A percentile compares a stretch with the other conserved stretches of the same genome.
phyloP scores from a whole-genome alignment of 2,797 vertebrate genomes.

The Betta splendens region DNA sequence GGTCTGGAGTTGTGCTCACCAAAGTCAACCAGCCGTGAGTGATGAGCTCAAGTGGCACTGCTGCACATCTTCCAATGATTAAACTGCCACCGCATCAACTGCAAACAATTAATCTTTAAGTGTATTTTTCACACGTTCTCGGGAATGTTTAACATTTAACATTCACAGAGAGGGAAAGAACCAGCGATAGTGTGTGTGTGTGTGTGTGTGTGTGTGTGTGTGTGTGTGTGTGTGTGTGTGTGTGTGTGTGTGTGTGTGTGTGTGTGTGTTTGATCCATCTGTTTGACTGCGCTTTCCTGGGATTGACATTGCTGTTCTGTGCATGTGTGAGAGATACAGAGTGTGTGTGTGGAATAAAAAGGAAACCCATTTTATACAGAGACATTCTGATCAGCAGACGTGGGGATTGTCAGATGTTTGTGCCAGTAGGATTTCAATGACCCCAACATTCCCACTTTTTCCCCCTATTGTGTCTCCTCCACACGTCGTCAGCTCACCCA shows the following conservation, averaged over 20 bases:
- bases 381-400: conserved; percentile 52
- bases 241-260: too few species aligned
- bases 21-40: conserved; percentile 60
- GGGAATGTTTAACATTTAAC: conserved; percentile 48
- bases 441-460: conserved; percentile 60
- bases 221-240: too few species aligned
- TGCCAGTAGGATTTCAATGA: conserved; percentile 64
- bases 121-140: conserved; percentile 45
- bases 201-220: too few species aligned
- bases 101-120: conserved; percentile 61
- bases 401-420: conserved; percentile 52
- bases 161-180: conserved; percentile 19
- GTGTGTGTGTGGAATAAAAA: conserved; percentile 39
- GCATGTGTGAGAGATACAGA: conserved; percentile 15
- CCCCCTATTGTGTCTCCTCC: conserved; percentile 34
- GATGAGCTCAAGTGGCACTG: conserved; percentile 64
- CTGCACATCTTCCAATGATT: conserved; percentile 67
- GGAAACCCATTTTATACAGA: conserved; percentile 56
- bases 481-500: conserved; percentile 17
- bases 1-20: conserved; percentile 51
- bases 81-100: conserved; percentile 59
- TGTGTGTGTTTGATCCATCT: conserved; percentile 21
- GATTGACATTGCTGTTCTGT: conserved; percentile 44
- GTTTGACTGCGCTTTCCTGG: conserved; percentile 34
- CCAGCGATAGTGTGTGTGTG: too few species aligned